phyloP scores from a whole-genome alignment of 1,140 invertebrate genomes.

The Zaprionus camerounensis region DNA sequence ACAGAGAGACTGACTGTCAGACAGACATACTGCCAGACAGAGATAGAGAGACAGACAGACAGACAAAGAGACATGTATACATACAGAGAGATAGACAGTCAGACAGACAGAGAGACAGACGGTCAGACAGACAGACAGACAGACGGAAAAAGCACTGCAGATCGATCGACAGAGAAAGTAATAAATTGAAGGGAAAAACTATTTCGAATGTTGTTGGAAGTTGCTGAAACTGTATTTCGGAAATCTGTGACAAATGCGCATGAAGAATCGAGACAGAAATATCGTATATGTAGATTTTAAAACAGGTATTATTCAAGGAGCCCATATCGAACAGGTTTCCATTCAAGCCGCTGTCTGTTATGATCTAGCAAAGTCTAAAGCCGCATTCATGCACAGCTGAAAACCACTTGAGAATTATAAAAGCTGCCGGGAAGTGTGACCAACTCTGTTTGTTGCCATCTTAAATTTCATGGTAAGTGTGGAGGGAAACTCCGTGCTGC shows the following conservation, averaged over 20 bases:
- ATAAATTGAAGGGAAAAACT: not conserved
- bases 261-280: not conserved
- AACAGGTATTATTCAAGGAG: constrained; percentile 1
- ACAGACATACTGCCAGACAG: not conserved
- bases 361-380: not conserved
- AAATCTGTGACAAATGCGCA: not conserved
- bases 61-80: not conserved
- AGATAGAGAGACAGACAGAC: not conserved
- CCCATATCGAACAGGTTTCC: not conserved
- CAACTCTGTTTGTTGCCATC: too few relatives aligned
- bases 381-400: not conserved
- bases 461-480: not conserved
- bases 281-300: not conserved
- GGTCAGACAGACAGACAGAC: not conserved
- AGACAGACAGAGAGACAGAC: constrained; percentile 4
- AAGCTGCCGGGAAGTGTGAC: not conserved
- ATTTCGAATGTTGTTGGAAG: not conserved
- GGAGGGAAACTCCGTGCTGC: not conserved
- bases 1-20: too few relatives aligned
- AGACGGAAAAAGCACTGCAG: not conserved
- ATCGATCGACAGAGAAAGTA: not conserved
- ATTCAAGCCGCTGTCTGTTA: not conserved
- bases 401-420: constrained; percentile 2
- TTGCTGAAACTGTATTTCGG: not conserved
- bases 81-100: too few relatives aligned